phyloP scores from a whole-genome alignment of 1,140 invertebrate genomes.

The Pinna nobilis region DNA sequence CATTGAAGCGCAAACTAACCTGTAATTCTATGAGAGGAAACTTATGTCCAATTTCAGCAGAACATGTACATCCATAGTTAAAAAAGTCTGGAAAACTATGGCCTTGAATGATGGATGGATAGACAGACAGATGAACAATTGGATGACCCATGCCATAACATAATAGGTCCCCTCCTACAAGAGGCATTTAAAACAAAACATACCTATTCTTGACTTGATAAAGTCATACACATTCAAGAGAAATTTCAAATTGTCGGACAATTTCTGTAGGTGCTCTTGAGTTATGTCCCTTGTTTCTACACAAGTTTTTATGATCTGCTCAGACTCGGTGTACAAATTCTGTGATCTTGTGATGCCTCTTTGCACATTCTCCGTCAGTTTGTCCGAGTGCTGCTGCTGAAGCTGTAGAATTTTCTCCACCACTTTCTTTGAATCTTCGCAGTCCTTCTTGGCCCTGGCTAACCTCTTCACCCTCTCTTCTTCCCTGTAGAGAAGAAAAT shows the following conservation, averaged over 20 bases:
- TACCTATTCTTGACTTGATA: too few species aligned
- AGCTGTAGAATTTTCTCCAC: slow-evolving; percentile 7
- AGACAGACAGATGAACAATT: too few species aligned
- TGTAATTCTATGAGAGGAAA: too few species aligned
- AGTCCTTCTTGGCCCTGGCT: slow-evolving; percentile 12
- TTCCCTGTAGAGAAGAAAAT: slow-evolving; percentile 33
- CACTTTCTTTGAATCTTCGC: slow-evolving; percentile 32
- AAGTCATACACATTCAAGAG: slow-evolving; percentile 44
- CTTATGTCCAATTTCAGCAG: too few species aligned
- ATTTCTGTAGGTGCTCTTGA: slow-evolving; percentile 17
- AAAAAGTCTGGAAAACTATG: too few species aligned
- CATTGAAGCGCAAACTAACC: too few species aligned
- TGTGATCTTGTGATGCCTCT: slow-evolving; percentile 29
- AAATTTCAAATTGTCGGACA: slow-evolving; percentile 28
- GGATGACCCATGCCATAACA: too few species aligned
- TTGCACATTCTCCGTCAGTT: slow-evolving; percentile 37
- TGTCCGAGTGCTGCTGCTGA: slow-evolving; percentile 25
- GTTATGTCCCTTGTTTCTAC: slow-evolving; percentile 18
- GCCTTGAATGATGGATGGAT: too few species aligned
- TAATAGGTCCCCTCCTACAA: too few species aligned
- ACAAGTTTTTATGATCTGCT: slow-evolving; percentile 1
- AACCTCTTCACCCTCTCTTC: slow-evolving; percentile 45
- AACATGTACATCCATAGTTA: too few species aligned
- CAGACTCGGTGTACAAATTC: neutral
- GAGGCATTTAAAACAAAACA: too few species aligned